Percentiles rank a stretch among this genome's conserved stretches.
Conservation (phyloP, 2,888 invertebrate species). For the Phanerotoma sp. region DNA sequence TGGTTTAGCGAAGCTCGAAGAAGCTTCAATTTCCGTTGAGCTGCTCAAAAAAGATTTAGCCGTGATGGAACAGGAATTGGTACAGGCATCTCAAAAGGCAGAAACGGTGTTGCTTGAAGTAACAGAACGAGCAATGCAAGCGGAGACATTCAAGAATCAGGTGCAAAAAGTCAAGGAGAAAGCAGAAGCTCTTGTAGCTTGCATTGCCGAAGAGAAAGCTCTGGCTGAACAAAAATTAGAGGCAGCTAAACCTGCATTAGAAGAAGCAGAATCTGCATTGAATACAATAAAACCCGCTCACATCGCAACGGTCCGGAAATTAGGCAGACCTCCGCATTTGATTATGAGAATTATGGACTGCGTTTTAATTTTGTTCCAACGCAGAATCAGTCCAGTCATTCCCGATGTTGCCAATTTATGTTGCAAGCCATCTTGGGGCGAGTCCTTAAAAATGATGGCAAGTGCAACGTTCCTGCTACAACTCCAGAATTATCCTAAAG, state of each 20-base stretch:
- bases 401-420: slow-evolving; percentile 80
- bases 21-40: slow-evolving; percentile 92
- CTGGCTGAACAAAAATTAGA: slow-evolving; percentile 90
- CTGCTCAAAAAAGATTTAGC: slow-evolving; percentile 88
- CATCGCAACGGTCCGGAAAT: slow-evolving; percentile 89
- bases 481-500: slow-evolving; percentile 93
- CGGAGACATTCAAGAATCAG: slow-evolving; percentile 93
- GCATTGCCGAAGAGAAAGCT: slow-evolving; percentile 87
- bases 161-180: slow-evolving; percentile 96
- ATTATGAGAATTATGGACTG: slow-evolving; percentile 99
- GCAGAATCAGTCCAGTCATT: slow-evolving; percentile 75
- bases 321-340: slow-evolving; percentile 93
- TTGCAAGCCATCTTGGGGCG: slow-evolving; percentile 95
- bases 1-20: slow-evolving; percentile 90
- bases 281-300: slow-evolving; percentile 97
- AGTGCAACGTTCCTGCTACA: slow-evolving; percentile 89
- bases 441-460: slow-evolving; percentile 97
- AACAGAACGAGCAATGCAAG: slow-evolving; percentile 91
- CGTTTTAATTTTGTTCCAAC: slow-evolving; percentile 89
- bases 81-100: slow-evolving; percentile 89
- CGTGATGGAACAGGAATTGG: slow-evolving; percentile 92
- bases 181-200: slow-evolving; percentile 84
- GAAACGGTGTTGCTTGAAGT: slow-evolving; percentile 86
- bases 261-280: slow-evolving; percentile 92
- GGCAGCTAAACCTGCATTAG: slow-evolving; percentile 92